phyloP scores from a whole-genome alignment of 2,113 vertebrate species.

The Acanthisitta chloris region DNA sequence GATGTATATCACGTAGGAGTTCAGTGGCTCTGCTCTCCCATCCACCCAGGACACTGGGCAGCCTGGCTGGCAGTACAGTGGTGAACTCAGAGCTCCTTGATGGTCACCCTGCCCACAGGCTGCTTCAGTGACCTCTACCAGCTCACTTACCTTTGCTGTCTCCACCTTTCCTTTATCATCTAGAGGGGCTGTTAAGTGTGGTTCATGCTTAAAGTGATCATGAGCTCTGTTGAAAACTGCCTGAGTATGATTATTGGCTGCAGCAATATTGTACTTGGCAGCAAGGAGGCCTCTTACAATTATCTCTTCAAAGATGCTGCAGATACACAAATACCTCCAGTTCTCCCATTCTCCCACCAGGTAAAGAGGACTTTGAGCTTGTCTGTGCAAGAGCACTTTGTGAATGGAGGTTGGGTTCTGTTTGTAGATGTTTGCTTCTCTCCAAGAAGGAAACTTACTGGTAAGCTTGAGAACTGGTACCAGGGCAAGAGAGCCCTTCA shows the following conservation, averaged over 20 bases:
- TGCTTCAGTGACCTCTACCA: background rate
- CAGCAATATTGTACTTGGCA: background rate
- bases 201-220: background rate
- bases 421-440: background rate
- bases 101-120: background rate
- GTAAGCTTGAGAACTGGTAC: background rate
- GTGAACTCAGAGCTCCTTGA: background rate
- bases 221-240: background rate
- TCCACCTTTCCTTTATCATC: background rate
- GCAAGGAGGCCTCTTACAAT: background rate
- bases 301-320: background rate
- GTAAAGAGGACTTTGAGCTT: background rate
- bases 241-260: background rate
- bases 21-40: background rate
- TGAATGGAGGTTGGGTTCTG: background rate
- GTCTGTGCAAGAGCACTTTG: background rate
- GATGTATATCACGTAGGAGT: fast-evolving
- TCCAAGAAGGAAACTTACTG: background rate
- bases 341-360: background rate
- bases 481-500: background rate
- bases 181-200: background rate
- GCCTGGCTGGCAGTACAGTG: fast-evolving
- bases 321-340: background rate
- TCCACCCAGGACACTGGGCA: background rate
- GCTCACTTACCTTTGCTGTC: background rate